Base-by-base conservation (phyloP, 2,888 invertebrate genomes). In the Cheilosia grossa region DNA sequence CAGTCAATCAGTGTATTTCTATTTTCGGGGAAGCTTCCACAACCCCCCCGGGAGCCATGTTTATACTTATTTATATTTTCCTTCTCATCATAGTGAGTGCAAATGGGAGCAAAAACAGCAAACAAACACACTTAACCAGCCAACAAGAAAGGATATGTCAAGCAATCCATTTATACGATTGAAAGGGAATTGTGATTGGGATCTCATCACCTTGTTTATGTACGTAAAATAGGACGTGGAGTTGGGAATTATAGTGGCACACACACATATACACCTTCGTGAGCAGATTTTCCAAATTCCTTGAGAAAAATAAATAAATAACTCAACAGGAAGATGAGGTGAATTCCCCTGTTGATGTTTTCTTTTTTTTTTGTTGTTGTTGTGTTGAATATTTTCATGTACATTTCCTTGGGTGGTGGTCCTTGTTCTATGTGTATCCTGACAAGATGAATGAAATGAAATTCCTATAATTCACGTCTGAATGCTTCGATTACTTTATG, bases 401-500 rank as follows among this genome's bases (percentile, higher is more conserved):
- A 42, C 21, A 24, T 59, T 15, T 44, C 37, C 49, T 47, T n/a
- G 7, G 19, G 42, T 27, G 33, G 49, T 72, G 30, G 9, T 30
- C 42, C 44, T 74, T 30, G 63, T 69, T 30, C 42, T 66, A 49
- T 54, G 67, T 70, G 59, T 74, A 66, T 83, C 64, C 73, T 66
- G 69, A 80, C 74, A 83, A 64, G 59, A 79, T 70, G 69, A 83
- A 80, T 70, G 74, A 78, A 83, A 83, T 80, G 80, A 70, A 80
- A 83, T 83, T 83, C 74, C 83, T 80, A 83, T 83, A 83, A 80
- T 80, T 83, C 74, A 83, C 74, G 80, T 80, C 80, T 83, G 83
- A 83, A 83, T 74, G 83, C 83, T 80, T 83, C 83, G 83, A 80
- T 80, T 83, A 74, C 80, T 83, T 83, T 83, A 83, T 80, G 83